Percentiles rank a stretch among this genome's conserved stretches.
These are phyloP conservation scores for Lycaena phlaeas DNA, from an alignment of 2,888 invertebrate species.

Conservation along the genomic window DNA sequence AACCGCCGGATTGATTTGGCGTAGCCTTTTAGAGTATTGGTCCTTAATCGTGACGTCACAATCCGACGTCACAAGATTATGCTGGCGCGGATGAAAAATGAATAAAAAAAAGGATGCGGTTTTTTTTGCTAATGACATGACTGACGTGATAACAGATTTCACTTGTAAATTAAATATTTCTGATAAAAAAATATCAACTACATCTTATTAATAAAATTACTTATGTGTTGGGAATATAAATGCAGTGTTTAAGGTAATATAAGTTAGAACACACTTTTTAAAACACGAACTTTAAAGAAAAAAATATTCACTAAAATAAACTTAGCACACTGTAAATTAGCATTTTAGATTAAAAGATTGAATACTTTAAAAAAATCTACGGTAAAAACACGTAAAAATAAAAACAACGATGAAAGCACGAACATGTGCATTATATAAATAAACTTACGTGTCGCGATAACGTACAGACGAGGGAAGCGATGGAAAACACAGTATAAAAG, in stretches of 20 bases:
- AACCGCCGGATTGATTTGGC: constrained; percentile 3
- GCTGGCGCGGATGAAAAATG: constrained; percentile 6
- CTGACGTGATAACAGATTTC: too few relatives aligned
- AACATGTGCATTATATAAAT: constrained; percentile 11
- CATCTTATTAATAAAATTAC: too few relatives aligned
- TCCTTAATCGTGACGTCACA: constrained; percentile 14
- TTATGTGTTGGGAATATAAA: too few relatives aligned
- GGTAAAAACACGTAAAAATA: background rate
- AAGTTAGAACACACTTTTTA: background rate
- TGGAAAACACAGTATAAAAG: constrained; percentile 38
- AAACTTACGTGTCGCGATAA: constrained; percentile 38
- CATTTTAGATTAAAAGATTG: background rate
- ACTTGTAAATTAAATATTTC: too few relatives aligned
- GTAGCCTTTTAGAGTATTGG: constrained; percentile 9
- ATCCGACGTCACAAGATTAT: constrained; percentile 11
- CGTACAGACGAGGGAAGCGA: constrained; percentile 22
- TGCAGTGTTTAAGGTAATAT: too few relatives aligned
- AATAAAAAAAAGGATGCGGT: background rate
- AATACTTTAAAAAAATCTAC: background rate
- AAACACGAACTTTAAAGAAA: background rate
- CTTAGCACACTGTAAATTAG: background rate
- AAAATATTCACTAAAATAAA: background rate
- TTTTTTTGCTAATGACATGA: background rate
- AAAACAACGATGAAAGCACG: background rate
- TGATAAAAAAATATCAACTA: too few relatives aligned